These are phyloP conservation scores for Netelia inedita DNA, from an alignment of 2,888 invertebrate genomes.

Conservation along the genomic window DNA sequence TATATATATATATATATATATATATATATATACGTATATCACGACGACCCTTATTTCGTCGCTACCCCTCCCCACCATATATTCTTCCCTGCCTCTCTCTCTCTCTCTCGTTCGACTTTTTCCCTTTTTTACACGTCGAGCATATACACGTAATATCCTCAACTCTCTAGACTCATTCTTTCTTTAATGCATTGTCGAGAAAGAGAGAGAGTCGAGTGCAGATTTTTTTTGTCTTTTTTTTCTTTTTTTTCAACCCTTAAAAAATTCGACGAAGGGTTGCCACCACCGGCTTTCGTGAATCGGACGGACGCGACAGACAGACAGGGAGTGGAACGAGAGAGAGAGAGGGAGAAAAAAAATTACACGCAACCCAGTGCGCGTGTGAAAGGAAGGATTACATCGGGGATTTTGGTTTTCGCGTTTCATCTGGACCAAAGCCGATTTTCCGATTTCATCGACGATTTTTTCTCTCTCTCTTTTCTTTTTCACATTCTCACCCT, in stretches of 20 bases:
- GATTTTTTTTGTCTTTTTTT: conserved; percentile 77
- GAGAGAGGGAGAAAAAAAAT: conserved; percentile 76
- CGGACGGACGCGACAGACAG: conserved; percentile 63
- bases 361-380: conserved; percentile 72
- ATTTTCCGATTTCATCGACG: conserved; percentile 83
- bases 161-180: conserved; percentile 61
- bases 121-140: conserved; percentile 66
- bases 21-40: conserved; percentile 17
- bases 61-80: conserved; percentile 24
- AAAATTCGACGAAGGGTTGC: conserved; percentile 80
- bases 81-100: conserved; percentile 5
- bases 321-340: conserved; percentile 63
- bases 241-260: conserved; percentile 83
- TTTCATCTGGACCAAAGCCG: conserved; percentile 84
- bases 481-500: conserved; percentile 20
- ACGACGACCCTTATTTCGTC: conserved; percentile 46
- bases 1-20: no score
- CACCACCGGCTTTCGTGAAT: conserved; percentile 67
- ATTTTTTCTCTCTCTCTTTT: conserved; percentile 56
- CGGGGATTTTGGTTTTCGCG: conserved; percentile 85
- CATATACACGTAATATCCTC: conserved; percentile 37
- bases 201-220: conserved; percentile 83
- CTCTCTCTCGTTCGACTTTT: conserved; percentile 61
- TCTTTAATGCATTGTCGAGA: conserved; percentile 79
- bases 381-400: conserved; percentile 84